phyloP scores from a whole-genome alignment of 1,140 invertebrate species.

The Caerostris darwini region DNA sequence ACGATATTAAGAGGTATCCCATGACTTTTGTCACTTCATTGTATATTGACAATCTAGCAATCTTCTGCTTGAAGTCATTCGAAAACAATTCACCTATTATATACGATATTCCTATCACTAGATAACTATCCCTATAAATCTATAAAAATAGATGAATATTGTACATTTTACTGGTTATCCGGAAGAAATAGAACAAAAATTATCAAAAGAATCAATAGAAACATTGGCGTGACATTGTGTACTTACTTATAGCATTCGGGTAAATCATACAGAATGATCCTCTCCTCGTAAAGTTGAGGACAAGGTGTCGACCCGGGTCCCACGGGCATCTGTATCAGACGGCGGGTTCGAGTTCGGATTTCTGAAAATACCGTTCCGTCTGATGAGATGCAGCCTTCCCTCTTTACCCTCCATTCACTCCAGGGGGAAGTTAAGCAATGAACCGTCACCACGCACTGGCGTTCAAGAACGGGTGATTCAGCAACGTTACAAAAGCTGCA shows the following conservation, averaged over 20 bases:
- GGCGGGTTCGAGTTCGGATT: slow-evolving; percentile 81
- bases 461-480: neutral
- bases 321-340: slow-evolving; percentile 82
- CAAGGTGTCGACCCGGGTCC: slow-evolving; percentile 82
- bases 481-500: slow-evolving; percentile 13
- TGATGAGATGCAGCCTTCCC: slow-evolving; percentile 81
- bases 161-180: too few species aligned
- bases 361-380: slow-evolving; percentile 81
- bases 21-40: too few species aligned
- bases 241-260: slow-evolving; percentile 82
- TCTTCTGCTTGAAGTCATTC: too few species aligned
- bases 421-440: slow-evolving; percentile 85
- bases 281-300: slow-evolving; percentile 82
- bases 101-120: too few species aligned
- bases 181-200: too few species aligned
- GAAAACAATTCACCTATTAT: too few species aligned
- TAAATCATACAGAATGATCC: slow-evolving; percentile 81
- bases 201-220: too few species aligned
- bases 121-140: too few species aligned
- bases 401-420: slow-evolving; percentile 83
- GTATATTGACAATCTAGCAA: too few species aligned
- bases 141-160: too few species aligned
- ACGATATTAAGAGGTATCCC: too few species aligned
- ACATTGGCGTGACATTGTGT: too few species aligned
- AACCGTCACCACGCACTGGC: slow-evolving; percentile 82